Percentiles rank a stretch among this genome's conserved stretches.
Conservation (phyloP, 2,888 invertebrate species). For the Ophion costatus region DNA sequence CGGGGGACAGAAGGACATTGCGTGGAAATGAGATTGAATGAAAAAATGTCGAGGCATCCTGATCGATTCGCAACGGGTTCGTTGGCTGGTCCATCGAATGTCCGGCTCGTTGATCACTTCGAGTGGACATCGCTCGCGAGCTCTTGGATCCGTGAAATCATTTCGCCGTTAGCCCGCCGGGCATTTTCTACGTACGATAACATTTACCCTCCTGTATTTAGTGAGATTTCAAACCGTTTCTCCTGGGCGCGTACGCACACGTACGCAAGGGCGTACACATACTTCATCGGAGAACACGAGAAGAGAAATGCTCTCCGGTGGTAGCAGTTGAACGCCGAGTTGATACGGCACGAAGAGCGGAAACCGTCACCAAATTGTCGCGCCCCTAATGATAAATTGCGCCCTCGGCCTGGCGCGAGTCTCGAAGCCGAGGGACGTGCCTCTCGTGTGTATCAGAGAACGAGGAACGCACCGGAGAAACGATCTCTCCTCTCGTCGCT, state of each 20-base stretch:
- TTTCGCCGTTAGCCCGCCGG: constrained; percentile 58
- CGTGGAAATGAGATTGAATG: not conserved
- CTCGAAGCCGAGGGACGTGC: constrained; percentile 62
- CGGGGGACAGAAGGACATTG: not conserved
- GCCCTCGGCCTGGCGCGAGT: constrained; percentile 76
- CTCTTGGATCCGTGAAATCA: constrained; percentile 63
- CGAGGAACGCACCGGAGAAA: constrained; percentile 63
- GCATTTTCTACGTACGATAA: constrained; percentile 49
- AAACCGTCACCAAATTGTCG: constrained; percentile 82
- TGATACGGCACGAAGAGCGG: constrained; percentile 65
- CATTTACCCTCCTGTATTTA: constrained; percentile 52
- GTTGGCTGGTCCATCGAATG: constrained; percentile 33
- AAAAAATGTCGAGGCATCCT: constrained; percentile 5
- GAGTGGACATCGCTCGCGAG: constrained; percentile 47
- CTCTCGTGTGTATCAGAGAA: constrained; percentile 54
- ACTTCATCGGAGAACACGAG: constrained; percentile 2
- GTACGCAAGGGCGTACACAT: not conserved
- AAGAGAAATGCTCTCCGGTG: constrained; percentile 57
- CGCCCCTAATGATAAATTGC: constrained; percentile 83
- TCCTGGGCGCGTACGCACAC: not conserved
- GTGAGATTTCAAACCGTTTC: constrained; percentile 41
- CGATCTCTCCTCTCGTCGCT: constrained; percentile 52
- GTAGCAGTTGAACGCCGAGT: constrained; percentile 50
- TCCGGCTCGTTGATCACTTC: constrained; percentile 32
- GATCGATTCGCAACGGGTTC: constrained; percentile 24